Evolutionary conservation across 2,113 vertebrate species (phyloP), one percentile per base, ranked within the genome.

Genomic region (Brachyhypopomus gauderio): DNA sequence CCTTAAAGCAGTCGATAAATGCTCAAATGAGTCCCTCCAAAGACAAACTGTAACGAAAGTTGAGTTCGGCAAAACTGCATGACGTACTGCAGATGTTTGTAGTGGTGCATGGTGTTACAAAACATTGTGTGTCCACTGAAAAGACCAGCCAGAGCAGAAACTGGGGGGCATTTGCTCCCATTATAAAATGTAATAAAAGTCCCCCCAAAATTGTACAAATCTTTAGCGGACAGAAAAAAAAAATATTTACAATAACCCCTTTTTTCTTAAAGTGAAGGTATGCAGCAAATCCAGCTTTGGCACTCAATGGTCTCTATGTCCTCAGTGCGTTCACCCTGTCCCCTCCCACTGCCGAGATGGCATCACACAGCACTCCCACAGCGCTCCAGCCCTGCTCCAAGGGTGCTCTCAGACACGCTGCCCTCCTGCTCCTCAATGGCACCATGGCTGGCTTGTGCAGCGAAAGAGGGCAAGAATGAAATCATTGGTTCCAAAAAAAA

Each of bases 271-370:
- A 89, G 86, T 87, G 83, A 86, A 86, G 79, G 87, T 87, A 93
- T 69, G 93, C 93, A 94, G 94, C 91, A 94, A 93, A 80, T 94
- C 93, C 94, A 93, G 94, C 93, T 97, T 97, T 97, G 96, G 96
- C 96, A 96, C 96, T 92, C 86, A 84, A 84, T 87, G 67, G 78
- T 85, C 84, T 87, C 83, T 85, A 63, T 78, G 86, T 85, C 83
- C 79, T 88, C 83, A 88, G 88, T 85, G 81, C 87, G 52, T 77
- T 80, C 73, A 55, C 55, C 20, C 78, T 80, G 69, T 75, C 34
- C 75, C 77, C 56, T 82, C 76, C 55, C 70, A 63, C 59, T 80
- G 78, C 11, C n/a, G 41, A 36, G 20, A 72, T 38, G 41, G 17
- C 7, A n/a, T 3, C 83, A 79, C 84, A 71, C 38, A 79, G 77